Evolutionary conservation across 92 coral and sea anemone species (phyloP).

Genomic region (Pocillopora grandis): DNA sequence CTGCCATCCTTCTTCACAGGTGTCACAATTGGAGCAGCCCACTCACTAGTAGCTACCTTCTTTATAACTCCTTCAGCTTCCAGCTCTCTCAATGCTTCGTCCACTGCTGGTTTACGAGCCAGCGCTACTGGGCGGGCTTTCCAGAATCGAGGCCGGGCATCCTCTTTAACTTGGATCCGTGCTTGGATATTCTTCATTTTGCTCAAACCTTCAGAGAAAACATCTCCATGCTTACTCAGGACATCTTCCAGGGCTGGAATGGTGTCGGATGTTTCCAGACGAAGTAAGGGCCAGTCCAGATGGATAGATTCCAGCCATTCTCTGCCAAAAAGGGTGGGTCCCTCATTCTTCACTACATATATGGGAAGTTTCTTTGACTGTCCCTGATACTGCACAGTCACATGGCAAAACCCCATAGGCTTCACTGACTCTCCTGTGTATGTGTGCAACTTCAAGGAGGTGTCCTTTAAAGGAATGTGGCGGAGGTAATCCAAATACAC

Average conservation of each 20-base stretch:
- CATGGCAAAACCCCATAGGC: neutral
- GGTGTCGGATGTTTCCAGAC: neutral
- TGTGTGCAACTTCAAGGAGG: too few species aligned
- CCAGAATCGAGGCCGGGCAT: neutral
- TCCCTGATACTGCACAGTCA: slow-evolving; percentile 13
- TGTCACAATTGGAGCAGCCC: neutral
- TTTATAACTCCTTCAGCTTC: too few species aligned
- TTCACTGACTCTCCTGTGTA: too few species aligned
- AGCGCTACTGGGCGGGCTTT: neutral
- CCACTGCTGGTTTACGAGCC: too few species aligned
- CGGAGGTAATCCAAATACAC: neutral
- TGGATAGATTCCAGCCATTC: too few species aligned
- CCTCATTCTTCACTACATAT: too few species aligned
- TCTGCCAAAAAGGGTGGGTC: too few species aligned
- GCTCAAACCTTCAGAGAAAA: neutral
- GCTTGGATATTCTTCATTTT: neutral
- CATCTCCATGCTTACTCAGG: neutral
- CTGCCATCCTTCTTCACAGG: too few species aligned
- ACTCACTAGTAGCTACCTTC: neutral
- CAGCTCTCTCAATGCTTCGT: too few species aligned
- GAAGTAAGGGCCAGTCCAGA: neutral
- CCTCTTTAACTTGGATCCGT: neutral
- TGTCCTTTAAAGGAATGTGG: too few species aligned
- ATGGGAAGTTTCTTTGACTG: neutral
- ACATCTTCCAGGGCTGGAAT: neutral